Evolutionary conservation across 2,888 invertebrate genomes (phyloP).

Genomic region (Philaethria dido): DNA sequence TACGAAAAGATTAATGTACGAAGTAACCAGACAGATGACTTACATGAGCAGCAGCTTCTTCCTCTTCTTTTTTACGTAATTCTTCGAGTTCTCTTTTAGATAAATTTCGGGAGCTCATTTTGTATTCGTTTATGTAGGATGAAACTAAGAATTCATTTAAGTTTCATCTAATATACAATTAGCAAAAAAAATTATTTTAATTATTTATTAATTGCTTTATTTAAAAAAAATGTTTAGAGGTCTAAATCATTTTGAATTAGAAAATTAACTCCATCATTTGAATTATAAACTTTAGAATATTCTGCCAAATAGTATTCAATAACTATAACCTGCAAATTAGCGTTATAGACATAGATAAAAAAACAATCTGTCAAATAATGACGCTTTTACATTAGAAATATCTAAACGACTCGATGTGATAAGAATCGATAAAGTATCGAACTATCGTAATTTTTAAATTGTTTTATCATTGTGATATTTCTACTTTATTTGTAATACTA

Average conservation of each 20-base stretch:
- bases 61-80: conserved; percentile 93
- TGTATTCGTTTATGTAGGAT: conserved; percentile 81
- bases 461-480: too few species aligned
- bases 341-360: conserved; percentile 11
- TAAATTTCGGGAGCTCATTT: conserved; percentile 84
- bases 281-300: neutral
- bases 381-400: neutral
- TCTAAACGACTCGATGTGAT: neutral
- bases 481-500: too few species aligned
- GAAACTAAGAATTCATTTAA: conserved; percentile 1
- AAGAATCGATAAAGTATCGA: neutral
- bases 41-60: conserved; percentile 95
- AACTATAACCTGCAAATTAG: conserved; percentile 17
- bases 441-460: neutral
- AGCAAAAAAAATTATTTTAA: neutral
- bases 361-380: conserved; percentile 12
- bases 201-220: neutral
- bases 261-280: neutral
- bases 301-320: neutral
- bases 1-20: neutral
- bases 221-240: neutral
- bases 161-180: neutral
- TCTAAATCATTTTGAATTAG: neutral
- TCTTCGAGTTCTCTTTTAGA: conserved; percentile 94
- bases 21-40: conserved; percentile 46